These are phyloP conservation scores for Triplophysa bombifrons DNA, from an alignment of 2,797 vertebrate genomes.

Conservation along the genomic window DNA sequence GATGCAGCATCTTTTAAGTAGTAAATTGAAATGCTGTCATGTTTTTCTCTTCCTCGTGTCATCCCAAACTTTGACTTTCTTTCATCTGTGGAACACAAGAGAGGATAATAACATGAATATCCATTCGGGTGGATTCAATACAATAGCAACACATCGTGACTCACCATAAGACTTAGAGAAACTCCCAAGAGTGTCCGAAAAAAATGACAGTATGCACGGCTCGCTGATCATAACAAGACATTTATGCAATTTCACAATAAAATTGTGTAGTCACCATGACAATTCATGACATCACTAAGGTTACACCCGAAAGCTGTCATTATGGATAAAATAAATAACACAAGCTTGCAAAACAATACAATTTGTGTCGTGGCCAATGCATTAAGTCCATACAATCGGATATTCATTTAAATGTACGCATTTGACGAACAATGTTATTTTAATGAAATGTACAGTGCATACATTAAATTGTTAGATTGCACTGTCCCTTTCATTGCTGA, in stretches of 20 bases:
- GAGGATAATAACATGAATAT: neutral
- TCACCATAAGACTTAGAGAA: neutral
- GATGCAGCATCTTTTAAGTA: neutral
- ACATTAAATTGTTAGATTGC: neutral
- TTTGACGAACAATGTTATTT: too few species aligned
- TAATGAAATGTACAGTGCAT: too few species aligned
- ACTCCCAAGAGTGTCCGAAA: neutral
- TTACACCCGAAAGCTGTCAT: too few species aligned
- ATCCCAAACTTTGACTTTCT: too few species aligned
- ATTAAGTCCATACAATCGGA: neutral
- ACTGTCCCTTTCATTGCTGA: neutral
- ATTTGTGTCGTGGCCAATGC: too few species aligned
- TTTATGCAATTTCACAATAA: neutral
- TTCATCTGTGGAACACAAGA: neutral
- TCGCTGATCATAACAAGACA: neutral
- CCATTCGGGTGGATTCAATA: neutral
- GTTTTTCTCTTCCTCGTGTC: too few species aligned
- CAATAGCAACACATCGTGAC: neutral
- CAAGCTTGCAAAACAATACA: too few species aligned
- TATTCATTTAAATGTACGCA: neutral
- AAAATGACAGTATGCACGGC: too few species aligned
- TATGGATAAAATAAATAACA: too few species aligned
- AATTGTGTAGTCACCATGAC: neutral
- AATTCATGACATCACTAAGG: neutral
- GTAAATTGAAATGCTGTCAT: too few species aligned